Percentiles rank a stretch among this genome's conserved stretches.
phyloP scores from a whole-genome alignment of 2,113 vertebrate species.

The Erythrolamprus reginae region DNA sequence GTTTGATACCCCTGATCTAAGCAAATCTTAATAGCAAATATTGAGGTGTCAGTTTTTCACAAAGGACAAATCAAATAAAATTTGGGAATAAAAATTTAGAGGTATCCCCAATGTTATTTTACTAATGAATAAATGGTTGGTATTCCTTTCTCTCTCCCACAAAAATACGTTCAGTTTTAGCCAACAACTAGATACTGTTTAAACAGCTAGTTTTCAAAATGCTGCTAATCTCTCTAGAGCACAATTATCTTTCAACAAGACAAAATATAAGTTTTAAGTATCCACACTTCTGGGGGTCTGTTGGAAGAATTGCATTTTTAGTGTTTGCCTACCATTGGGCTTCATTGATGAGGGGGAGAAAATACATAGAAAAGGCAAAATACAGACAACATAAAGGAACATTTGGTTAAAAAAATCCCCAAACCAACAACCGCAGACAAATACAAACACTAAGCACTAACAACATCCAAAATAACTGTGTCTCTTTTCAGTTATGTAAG shows the following conservation, averaged over 20 bases:
- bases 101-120: background rate
- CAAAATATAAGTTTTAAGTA: background rate
- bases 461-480: background rate
- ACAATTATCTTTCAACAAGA: conserved; percentile 6
- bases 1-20: background rate
- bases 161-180: background rate
- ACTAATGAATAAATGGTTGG: background rate
- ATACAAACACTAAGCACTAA: conserved; percentile 13
- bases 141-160: no score
- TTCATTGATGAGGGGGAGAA: background rate
- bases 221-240: background rate
- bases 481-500: background rate
- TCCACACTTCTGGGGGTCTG: background rate
- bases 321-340: rapidly evolving
- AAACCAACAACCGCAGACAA: conserved; percentile 19
- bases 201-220: conserved; percentile 28
- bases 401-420: background rate
- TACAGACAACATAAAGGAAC: background rate
- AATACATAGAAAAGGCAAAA: conserved; percentile 14
- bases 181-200: background rate
- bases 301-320: background rate
- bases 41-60: background rate
- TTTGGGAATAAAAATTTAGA: background rate
- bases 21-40: background rate
- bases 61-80: background rate